Conservation (phyloP, 2,888 invertebrate species). For the Nebria salina region DNA sequence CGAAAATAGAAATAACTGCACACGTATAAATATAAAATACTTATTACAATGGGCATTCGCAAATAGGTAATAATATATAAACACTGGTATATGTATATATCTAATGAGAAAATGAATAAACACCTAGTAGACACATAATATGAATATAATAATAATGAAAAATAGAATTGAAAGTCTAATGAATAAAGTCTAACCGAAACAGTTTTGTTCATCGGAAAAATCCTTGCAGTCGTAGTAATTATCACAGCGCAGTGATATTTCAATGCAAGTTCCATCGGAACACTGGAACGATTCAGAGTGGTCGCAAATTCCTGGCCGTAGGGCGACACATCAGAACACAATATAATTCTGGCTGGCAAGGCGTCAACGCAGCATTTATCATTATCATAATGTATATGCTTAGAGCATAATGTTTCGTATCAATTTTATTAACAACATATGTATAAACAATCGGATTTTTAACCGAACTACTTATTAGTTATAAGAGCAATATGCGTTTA, state of each 20-base stretch:
- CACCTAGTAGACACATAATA: slow-evolving; percentile 22
- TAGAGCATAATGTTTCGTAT: background rate
- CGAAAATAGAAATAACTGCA: slow-evolving; percentile 3
- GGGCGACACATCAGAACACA: slow-evolving; percentile 47
- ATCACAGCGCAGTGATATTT: slow-evolving; percentile 82
- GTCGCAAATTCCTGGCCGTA: slow-evolving; percentile 62
- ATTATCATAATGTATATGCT: background rate
- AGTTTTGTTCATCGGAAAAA: slow-evolving; percentile 91
- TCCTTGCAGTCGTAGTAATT: slow-evolving; percentile 90
- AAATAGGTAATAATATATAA: slow-evolving; percentile 23
- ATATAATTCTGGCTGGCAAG: slow-evolving; percentile 36
- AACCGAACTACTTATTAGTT: slow-evolving; percentile 13
- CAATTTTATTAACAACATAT: background rate
- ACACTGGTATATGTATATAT: slow-evolving; percentile 15
- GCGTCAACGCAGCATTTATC: slow-evolving; percentile 17
- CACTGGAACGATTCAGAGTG: slow-evolving; percentile 67
- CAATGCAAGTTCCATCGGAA: slow-evolving; percentile 80
- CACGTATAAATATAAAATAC: slow-evolving; percentile 12
- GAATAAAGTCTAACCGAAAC: slow-evolving; percentile 69
- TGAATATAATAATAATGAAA: slow-evolving; percentile 9
- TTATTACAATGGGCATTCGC: slow-evolving; percentile 22
- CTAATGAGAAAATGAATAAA: slow-evolving; percentile 10
- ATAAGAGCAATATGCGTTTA: slow-evolving; percentile 14
- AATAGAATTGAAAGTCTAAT: background rate
- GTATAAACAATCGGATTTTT: background rate